phyloP scores from a whole-genome alignment of 2,888 invertebrate species.

The Drosophila helvetica region DNA sequence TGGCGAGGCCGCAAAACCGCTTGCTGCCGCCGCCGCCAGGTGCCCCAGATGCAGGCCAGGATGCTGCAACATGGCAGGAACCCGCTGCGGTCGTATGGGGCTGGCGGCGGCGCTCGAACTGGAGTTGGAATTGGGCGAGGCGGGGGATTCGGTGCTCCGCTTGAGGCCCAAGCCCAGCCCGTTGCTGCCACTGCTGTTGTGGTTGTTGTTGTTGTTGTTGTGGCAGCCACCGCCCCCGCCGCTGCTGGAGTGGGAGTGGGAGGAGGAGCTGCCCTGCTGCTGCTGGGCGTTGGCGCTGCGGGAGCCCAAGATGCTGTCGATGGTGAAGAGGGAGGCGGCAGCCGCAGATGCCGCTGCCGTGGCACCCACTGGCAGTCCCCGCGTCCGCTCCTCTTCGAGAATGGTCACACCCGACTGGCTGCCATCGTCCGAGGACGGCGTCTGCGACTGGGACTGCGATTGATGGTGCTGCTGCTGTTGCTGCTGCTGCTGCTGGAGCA shows the following conservation, averaged over 20 bases:
- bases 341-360: conserved; percentile 83
- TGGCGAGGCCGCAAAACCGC: conserved; percentile 88
- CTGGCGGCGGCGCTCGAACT: conserved; percentile 85
- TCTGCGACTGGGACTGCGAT: conserved; percentile 77
- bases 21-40: conserved; percentile 87
- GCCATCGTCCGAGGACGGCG: conserved; percentile 81
- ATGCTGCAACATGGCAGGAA: conserved; percentile 85
- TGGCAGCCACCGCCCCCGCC: conserved; percentile 36
- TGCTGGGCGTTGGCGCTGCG: conserved; percentile 57
- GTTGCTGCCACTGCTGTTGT: conserved; percentile 37
- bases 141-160: conserved; percentile 81
- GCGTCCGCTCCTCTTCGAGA: conserved; percentile 78
- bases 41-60: conserved; percentile 86
- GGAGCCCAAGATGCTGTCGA: conserved; percentile 93
- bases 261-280: conserved; percentile 36
- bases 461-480: conserved; percentile 76
- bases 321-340: conserved; percentile 90
- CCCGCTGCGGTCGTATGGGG: conserved; percentile 83
- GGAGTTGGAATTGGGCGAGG: conserved; percentile 84
- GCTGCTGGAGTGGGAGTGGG: conserved; percentile 43
- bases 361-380: conserved; percentile 47
- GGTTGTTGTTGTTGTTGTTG: conserved; percentile 39
- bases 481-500: conserved; percentile 79
- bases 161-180: conserved; percentile 50
- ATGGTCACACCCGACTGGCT: conserved; percentile 81